Evolutionary conservation across 2,113 vertebrate species (phyloP), one percentile per base, ranked within the genome.

Genomic region (Falcunculus frontatus): DNA sequence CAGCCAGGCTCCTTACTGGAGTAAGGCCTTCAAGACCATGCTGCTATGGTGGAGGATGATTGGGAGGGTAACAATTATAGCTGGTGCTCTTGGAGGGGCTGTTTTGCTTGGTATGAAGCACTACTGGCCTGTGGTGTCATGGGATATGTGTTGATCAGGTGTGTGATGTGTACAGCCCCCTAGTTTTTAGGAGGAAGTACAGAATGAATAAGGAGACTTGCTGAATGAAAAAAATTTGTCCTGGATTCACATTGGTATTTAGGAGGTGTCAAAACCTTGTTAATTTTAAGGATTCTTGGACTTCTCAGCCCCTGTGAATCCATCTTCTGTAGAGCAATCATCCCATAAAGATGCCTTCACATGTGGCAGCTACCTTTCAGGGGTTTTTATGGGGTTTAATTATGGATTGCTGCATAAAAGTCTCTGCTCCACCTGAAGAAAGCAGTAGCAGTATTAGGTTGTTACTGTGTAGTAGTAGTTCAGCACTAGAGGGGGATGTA

Each of bases 401-500:
- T 26, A 26, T 2, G 27, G 21, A 47, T 59, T 63, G 56, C 50
- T 5, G 3, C 50, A 59, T 47, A 63, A 59, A 87, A 55, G 20
- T 29, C 49, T 44, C n/a, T 1, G 2, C 6, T 93, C 23, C 39
- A 33, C 9, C 35, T 73, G 72, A 88, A 67, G 55, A 41, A 68
- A 94, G 49, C 57, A 42, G 84, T 22, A 55, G 63, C 12, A 57
- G 41, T 13, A 37, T 57, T 42, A 39, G 30, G 47, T 30, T 70
- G 39, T 63, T 78, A 81, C 29, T 84, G 89, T 75, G 86, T 93
- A 52, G 64, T 93, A 52, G 64, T 52, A 60, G 84, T 78, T 95
- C 91, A 93, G 95, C 96, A 95, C 96, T 97, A 97, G 96, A 94
- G 96, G 96, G 96, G 29, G 95, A 93, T 97, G 62, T 96, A 90